Base-by-base conservation (phyloP, 1,140 invertebrate genomes). In the Drosophila ironensis region DNA sequence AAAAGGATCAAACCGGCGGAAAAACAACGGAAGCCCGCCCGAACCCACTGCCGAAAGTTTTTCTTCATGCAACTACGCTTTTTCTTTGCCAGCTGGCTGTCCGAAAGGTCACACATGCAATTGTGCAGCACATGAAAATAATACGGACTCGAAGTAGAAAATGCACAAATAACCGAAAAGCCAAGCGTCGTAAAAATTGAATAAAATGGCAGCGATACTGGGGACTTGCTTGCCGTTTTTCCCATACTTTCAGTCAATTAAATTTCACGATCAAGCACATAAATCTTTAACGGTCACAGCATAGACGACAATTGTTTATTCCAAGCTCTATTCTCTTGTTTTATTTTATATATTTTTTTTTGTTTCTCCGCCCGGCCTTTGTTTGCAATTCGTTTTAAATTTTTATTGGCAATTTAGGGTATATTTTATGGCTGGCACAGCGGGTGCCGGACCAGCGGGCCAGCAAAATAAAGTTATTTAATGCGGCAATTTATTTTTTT, bases 201-300 rank as follows among this genome's bases (percentile, higher is more conserved):
- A 68, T 56, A 33, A 41, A 64, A 37, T 11, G 14, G 12, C 30
- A 64, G 11, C 50, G 17, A 17, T 5, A 20, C 22, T 41, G 14
- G n/a, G 16, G 1, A 33, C 11, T 16, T 33, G 9, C 28, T 38
- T 1, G 4, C 14, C 5, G 17, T 17, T 44, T 60, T 59, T 25
- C 48, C 22, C 47, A 78, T 88, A 88, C 87, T 88, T 88, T 88
- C 87, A 88, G 73, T 88, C 87, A 88, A 88, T 88, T 88, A 88
- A 88, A 82, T 88, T 88, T 87, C 71, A 87, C 67, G 81, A 88
- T 87, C 74, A 72, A 66, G 70, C 71, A 57, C 64, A 87, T 88
- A 88, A 88, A 88, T 87, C 74, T 80, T 74, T 22, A 38, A 54
- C 37, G 44, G 64, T 30, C 40, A 45, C 42, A 30, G 45, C 50